Base-by-base conservation (phyloP, 2,888 invertebrate genomes). In the Autographa gamma region DNA sequence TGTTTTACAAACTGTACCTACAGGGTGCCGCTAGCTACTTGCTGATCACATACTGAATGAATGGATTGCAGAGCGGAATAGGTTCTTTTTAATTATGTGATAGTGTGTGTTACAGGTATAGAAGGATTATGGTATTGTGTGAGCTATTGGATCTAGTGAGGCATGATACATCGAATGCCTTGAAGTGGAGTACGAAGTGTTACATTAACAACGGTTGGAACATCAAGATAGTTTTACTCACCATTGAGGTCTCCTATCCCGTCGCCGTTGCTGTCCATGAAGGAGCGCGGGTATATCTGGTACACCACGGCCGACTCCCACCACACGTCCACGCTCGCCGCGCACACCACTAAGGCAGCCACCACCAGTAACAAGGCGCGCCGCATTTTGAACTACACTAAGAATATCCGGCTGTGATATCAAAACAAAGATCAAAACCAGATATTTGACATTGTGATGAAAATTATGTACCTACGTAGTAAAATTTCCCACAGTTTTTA, bases 191-290 rank as follows among this genome's bases (percentile, higher is more conserved):
- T 38, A 34, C 34, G 9, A 9, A 8, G 34, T 34, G 0, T 34
- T 34, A 41, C 41, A 41, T 8, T 11, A 41, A 41, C 14, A 41
- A 41, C 11, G 11, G 41, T 9, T 43, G 43, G 43, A 43, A 16
- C 2, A 43, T 43, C 43, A 14, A 16, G 16, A 38, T 38, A 38
- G 38, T 8, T 16, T 48, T 31, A 82, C 90, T 91, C 83, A 96
- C 98, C 98, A 86, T 96, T 96, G 9, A 98, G 88, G 91, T 98
- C 98, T 2, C 98, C 98, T 14, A 97, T 92, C 0, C 98, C 98
- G 86, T 98, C 97, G 0, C 96, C 97, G 86, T 97, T 90, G 69
- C 96, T 96, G 89, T 98, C 98, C 86, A 96, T 96, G 93, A 97
- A 98, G 0, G 98, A 97, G 73, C 97, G 95, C 0, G 97, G 97